Conservation (phyloP, 2,113 vertebrate species). For the Ameiurus melas region DNA sequence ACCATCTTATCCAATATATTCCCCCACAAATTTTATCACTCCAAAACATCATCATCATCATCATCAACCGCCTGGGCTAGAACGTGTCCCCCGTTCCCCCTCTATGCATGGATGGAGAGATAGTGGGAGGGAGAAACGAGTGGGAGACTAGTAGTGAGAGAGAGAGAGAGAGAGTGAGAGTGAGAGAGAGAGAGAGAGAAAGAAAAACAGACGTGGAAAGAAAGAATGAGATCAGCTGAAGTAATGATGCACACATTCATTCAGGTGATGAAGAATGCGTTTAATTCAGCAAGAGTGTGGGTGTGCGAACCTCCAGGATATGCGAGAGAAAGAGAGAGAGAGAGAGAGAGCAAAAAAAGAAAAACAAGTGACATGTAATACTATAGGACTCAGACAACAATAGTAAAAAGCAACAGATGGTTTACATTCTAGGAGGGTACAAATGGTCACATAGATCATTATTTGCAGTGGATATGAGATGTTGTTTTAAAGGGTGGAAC, state of each 20-base stretch:
- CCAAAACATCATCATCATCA: constrained; percentile 35
- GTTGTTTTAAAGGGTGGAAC: constrained; percentile 49
- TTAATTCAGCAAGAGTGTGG: background rate
- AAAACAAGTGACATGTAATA: background rate
- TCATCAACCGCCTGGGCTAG: background rate
- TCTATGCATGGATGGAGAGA: constrained; percentile 22
- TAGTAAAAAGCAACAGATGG: constrained; percentile 42
- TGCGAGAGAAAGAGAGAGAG: background rate
- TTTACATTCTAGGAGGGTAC: constrained; percentile 44
- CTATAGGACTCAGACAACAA: constrained; percentile 1
- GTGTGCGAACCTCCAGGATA: background rate
- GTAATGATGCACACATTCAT: constrained; percentile 6
- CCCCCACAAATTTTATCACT: constrained; percentile 26
- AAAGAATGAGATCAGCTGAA: background rate
- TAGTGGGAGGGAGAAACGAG: constrained; percentile 15
- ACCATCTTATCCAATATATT: constrained; percentile 31
- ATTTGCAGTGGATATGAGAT: constrained; percentile 47
- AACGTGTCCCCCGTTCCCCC: constrained; percentile 15
- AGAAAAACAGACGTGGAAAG: constrained; percentile 15
- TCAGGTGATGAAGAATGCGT: constrained; percentile 19
- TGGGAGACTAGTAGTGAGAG: constrained; percentile 21
- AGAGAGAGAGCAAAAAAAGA: background rate
- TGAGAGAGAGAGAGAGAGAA: too few species aligned
- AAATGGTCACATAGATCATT: constrained; percentile 33
- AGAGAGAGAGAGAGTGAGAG: constrained; percentile 34